Conservation (phyloP, 2,113 vertebrate genomes). For the Gracilinanus agilis region DNA sequence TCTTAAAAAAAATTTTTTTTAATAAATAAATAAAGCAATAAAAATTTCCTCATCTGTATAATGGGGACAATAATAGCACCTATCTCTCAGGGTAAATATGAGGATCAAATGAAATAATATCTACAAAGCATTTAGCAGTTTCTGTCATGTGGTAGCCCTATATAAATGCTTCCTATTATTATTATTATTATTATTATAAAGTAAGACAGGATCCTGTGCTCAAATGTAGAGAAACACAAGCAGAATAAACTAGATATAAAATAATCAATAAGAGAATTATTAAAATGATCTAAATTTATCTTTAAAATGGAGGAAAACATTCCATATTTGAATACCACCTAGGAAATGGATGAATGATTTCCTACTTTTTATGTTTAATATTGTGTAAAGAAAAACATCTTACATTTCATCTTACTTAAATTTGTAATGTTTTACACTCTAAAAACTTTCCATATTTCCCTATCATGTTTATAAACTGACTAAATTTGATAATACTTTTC, state of each 20-base stretch:
- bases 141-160: background rate
- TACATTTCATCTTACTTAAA: conserved; percentile 44
- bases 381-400: background rate
- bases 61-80: background rate
- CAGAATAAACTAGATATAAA: conserved; percentile 44
- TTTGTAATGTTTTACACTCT: background rate
- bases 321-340: background rate
- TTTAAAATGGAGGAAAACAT: conserved; percentile 24
- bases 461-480: background rate
- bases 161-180: background rate
- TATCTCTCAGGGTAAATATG: background rate
- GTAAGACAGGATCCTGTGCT: background rate
- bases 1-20: too few species aligned
- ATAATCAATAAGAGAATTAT: conserved; percentile 7
- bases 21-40: too few species aligned
- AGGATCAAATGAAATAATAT: background rate
- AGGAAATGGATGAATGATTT: background rate
- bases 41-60: background rate
- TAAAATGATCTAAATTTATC: conserved; percentile 42
- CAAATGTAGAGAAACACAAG: background rate
- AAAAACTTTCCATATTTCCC: background rate
- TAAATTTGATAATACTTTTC: background rate
- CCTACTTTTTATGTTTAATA: background rate
- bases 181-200: background rate
- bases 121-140: background rate